Evolutionary conservation across 2,113 vertebrate species (phyloP), one percentile per base, ranked within the genome.

Genomic region (Diphyllodes magnificus): DNA sequence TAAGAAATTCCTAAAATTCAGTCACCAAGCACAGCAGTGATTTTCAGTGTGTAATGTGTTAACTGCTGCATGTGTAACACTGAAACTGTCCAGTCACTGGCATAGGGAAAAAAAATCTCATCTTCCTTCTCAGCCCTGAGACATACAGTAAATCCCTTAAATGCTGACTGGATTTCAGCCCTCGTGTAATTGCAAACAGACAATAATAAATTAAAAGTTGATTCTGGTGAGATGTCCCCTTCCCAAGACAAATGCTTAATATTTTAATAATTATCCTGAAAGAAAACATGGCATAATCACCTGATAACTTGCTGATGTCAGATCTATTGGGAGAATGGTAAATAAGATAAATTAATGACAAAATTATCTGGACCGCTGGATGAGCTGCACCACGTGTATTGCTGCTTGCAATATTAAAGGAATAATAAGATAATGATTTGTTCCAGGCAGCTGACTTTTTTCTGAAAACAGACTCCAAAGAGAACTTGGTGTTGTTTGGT

Each of bases 111-210:
- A 44, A 44, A 71, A 50, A 70, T 37, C 35, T 54, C 31, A 8
- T 57, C 18, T 47, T 85, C 66, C 28, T 82, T 61, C 49, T 94
- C 44, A 65, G 19, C 44, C 40, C 28, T 3, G 2, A 53, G 78
- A 30, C 28, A 7, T 21, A 17, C 19, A 76, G 65, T 70, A 54
- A 92, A 84, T 86, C 3, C 4, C 69, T 91, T 78, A 72, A 94
- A 90, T 78, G 25, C 73, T 85, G 78, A 19, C n/a, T 85, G 68
- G 40, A 49, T 82, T 93, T 93, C 85, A 57, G 33, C 44, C n/a
- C 22, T 82, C 0, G 0, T 33, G 45, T 86, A 64, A 31, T 33
- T 91, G 37, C 17, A 72, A 78, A 44, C 78, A 94, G 49, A 53
- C 40, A 50, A 15, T 56, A 8, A 50, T 39, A 42, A 70, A 77